phyloP scores from a whole-genome alignment of 2,888 invertebrate genomes.

The Catocala nupta region DNA sequence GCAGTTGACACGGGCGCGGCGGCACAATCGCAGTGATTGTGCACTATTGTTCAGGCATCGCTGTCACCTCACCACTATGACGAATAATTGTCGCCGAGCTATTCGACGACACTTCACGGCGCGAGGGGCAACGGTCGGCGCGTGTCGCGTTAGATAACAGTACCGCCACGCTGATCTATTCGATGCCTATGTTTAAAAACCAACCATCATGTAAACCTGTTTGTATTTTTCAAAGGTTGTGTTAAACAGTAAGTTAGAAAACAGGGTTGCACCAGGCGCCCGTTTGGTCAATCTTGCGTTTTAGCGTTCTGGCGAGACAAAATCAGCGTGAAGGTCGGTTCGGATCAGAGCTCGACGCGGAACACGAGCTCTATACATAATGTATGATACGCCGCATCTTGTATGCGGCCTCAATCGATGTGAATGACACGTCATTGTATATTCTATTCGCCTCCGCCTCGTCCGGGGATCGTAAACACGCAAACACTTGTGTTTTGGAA shows the following conservation, averaged over 20 bases:
- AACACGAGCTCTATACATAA: constrained; percentile 75
- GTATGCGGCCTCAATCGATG: constrained; percentile 83
- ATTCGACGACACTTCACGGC: constrained; percentile 56
- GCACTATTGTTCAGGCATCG: constrained; percentile 77
- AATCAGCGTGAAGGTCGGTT: constrained; percentile 63
- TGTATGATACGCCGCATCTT: constrained; percentile 78
- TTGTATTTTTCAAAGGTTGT: neutral
- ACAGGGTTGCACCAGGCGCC: neutral
- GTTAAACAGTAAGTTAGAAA: neutral
- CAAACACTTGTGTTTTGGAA: constrained; percentile 80
- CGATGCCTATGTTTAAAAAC: constrained; percentile 11
- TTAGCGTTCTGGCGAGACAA: constrained; percentile 42
- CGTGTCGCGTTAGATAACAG: constrained; percentile 62
- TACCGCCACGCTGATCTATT: constrained; percentile 62
- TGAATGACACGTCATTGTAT: constrained; percentile 85
- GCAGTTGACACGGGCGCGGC: constrained; percentile 77
- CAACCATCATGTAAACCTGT: neutral
- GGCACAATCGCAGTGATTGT: constrained; percentile 78
- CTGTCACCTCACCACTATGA: constrained; percentile 62
- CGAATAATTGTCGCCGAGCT: constrained; percentile 66
- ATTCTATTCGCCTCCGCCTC: constrained; percentile 81
- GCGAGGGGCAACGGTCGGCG: constrained; percentile 64
- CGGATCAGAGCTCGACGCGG: constrained; percentile 63
- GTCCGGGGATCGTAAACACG: constrained; percentile 82
- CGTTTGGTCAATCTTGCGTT: constrained; percentile 14